Percentiles rank a stretch among this genome's conserved stretches.
phyloP scores from a whole-genome alignment of 2,888 invertebrate genomes.

The Volucella inflata region DNA sequence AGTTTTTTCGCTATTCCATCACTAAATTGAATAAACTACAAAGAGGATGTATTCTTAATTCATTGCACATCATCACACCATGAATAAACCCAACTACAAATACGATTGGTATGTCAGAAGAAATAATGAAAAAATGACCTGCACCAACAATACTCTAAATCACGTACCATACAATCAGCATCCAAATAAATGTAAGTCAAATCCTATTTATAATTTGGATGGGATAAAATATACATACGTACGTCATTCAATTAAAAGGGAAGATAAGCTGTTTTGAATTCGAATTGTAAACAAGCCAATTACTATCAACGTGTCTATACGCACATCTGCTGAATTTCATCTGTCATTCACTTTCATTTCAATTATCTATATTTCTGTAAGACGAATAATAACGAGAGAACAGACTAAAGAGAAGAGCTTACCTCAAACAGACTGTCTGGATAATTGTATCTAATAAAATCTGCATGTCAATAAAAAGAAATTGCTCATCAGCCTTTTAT shows the following conservation, averaged over 20 bases:
- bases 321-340: not conserved
- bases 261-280: not conserved
- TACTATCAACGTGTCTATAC: not conserved
- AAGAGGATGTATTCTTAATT: no score
- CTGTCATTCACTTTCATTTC: not conserved
- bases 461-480: not conserved
- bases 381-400: conserved; percentile 12
- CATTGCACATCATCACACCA: no score
- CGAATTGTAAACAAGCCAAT: not conserved
- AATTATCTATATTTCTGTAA: not conserved
- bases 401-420: not conserved
- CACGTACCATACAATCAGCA: no score
- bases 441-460: not conserved
- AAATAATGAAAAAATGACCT: no score
- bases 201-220: no score
- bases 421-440: conserved; percentile 1
- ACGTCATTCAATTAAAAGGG: not conserved
- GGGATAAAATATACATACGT: no score
- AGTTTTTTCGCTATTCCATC: no score
- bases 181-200: no score
- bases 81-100: no score
- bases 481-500: not conserved
- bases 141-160: no score
- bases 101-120: no score
- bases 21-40: no score